Evolutionary conservation across 1,140 invertebrate species (phyloP), one percentile per base, ranked within the genome.

Genomic region (Formica exsecta): DNA sequence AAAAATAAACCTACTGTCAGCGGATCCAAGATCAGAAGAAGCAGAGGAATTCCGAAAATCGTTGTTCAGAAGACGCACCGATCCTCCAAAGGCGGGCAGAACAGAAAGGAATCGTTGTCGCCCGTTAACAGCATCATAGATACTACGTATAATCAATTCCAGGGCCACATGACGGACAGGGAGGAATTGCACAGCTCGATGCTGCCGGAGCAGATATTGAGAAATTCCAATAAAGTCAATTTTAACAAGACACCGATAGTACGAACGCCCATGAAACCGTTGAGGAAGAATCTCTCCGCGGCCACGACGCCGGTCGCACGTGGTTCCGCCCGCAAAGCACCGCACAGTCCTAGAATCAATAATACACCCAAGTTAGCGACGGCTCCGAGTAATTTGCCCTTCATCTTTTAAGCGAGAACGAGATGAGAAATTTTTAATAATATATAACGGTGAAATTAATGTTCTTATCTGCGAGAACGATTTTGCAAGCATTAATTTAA

Each of bases 181-280:
- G 90, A 92, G 19, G 94, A 95, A 76, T 57, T 95, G 6, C 86
- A 94, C 6, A 95, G 95, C 68, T 95, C 95, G 0, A 87, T 94
- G 61, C 54, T 95, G 19, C 91, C 93, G 1, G 90, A 92, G 1
- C 83, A 93, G 9, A 7, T 89, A 8, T 9, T 92, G 19, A 76
- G 73, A 29, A 92, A 70, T 36, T n/a, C 85, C 7, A 92, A 83
- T 44, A 92, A 71, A 41, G 3, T 57, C 16, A 89, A 51, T 38
- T 32, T 85, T 22, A 90, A 90, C 88, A 93, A 92, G 70, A 93
- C 92, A 1, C 87, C 88, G 3, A 90, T 91, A 25, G 86, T 94
- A 6, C 92, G 93, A 74, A 95, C 93, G 3, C 94, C 94, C 6
- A 90, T 91, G 0, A 95, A 95, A 76, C 94, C 95, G 0, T 25